Base-by-base conservation (phyloP, 2,797 vertebrate genomes). In the Acanthiza pusilla region DNA sequence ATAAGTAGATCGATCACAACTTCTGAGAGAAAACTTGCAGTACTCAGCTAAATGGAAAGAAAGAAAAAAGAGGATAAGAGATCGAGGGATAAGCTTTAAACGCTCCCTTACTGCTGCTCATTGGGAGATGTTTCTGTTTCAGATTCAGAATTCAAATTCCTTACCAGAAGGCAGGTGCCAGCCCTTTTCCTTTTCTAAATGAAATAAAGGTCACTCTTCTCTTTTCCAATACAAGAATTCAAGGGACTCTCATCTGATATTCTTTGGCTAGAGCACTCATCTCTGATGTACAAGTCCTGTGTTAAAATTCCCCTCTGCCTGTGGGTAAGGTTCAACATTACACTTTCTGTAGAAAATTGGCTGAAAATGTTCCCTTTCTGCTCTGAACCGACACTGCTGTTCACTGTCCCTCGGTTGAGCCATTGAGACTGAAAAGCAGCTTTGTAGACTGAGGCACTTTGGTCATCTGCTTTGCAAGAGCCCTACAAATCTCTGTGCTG, bases 1-100 rank as follows among this genome's bases (percentile, higher is more conserved):
- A 50, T 70, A 95, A 91, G 85, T 57, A 92, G 86, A 96, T 96
- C 2, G 57, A 97, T 94, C 92, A 91, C 79, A 89, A 85, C 65
- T 89, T 94, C 85, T 70, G 67, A 62, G 70, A 73, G 48, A 92
- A 95, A 95, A 88, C 48, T 93, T 92, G 85, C 85, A 88, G 51
- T 60, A 43, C 76, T 89, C 94, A 94, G 91, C 60, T 93, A 94
- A 97, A 93, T 81, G 47, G 38, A 38, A 38, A 38, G 38, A 62
- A 32, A 40, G 45, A 82, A 42, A 27, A 47, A 29, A 18, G 3
- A 42, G 1, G 4, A 47, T 2, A 42, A 36, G 22, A 77, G 65
- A 89, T 75, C 18, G 18, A 74, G 54, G 10, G 9, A 47, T 54
- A 89, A 68, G 12, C 26, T 91, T 76, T 85, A 60, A 92, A 81